Percentiles rank a stretch among this genome's conserved stretches.
phyloP scores from a whole-genome alignment of 2,888 invertebrate species.

The Bruchidius siliquastri region DNA sequence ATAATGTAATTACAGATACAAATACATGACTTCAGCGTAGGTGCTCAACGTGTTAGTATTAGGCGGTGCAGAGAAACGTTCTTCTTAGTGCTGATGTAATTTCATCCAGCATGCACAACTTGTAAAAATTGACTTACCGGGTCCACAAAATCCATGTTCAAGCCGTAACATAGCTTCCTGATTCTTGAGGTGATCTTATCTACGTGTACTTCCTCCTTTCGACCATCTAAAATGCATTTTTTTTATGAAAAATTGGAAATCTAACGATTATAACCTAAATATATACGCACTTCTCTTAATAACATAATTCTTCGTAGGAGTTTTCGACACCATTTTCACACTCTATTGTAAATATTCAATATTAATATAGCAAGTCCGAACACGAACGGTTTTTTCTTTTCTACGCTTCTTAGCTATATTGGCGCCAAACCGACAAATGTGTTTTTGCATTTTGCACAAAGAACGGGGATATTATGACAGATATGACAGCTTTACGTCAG shows the following conservation, averaged over 20 bases:
- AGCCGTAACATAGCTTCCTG: conserved; percentile 89
- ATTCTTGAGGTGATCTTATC: conserved; percentile 98
- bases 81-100: too few species aligned
- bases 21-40: too few species aligned
- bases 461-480: not conserved
- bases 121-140: conserved; percentile 63
- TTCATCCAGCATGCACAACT: too few species aligned
- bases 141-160: conserved; percentile 94
- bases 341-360: conserved; percentile 13
- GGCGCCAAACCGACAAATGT: not conserved
- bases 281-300: conserved; percentile 48
- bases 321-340: conserved; percentile 47
- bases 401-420: not conserved
- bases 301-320: conserved; percentile 49
- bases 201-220: conserved; percentile 87
- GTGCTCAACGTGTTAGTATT: too few species aligned
- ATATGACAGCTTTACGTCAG: not conserved
- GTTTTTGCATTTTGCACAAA: not conserved
- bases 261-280: conserved; percentile 1
- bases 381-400: not conserved
- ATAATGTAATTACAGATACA: too few species aligned
- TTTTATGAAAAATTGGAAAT: not conserved
- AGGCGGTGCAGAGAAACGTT: too few species aligned
- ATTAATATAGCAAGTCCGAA: not conserved
- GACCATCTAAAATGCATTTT: conserved; percentile 62